Evolutionary conservation across 2,113 vertebrate genomes (phyloP), one percentile per base, ranked within the genome.

Genomic region (Megaceryle torquata): DNA sequence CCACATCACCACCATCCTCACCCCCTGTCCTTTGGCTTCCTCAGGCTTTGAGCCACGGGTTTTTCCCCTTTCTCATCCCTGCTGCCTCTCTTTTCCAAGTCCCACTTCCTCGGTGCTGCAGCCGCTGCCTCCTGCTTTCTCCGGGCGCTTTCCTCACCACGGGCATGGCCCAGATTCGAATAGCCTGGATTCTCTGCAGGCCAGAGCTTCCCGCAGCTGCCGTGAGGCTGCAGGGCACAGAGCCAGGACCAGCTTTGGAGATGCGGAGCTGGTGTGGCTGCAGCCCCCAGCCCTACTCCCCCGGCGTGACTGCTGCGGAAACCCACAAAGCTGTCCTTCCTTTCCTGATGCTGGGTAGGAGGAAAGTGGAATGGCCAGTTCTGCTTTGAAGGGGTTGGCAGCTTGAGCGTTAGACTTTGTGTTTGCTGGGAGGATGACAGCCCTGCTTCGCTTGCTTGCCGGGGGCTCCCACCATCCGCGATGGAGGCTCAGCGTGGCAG

Each of bases 381-480:
- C 50, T 8, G 79, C 10, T 43, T 20, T 16, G 11, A 41, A 35
- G 13, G 29, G 18, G 6, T 5, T 7, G 79, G 86, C 53, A 33
- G 53, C 61, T 46, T 3, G 0, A 19, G 35, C 70, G 31, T 44
- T 7, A 0, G 3, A 0, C 25, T n/a, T 14, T 10, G 65, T 35
- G 46, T 51, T 63, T 50, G 65, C 82, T 11, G 28, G 24, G 75
- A 71, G n/a, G 56, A 60, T 64, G 64, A 31, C 1, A 17, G 0
- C 24, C 24, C 37, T 8, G 13, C 56, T 37, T 16, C 1, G 1
- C 29, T 37, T 0, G 0, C 37, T 69, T 44, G 5, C 14, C 1
- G 5, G 13, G 9, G 15, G 10, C n/a, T 69, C 28, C 24, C 1
- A 4, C 3, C 0, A 3, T 44, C 35, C 16, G 25, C 2, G 0